Evolutionary conservation across 2,888 invertebrate species (phyloP), one percentile per base, ranked within the genome.

Genomic region (Protonemura montana): DNA sequence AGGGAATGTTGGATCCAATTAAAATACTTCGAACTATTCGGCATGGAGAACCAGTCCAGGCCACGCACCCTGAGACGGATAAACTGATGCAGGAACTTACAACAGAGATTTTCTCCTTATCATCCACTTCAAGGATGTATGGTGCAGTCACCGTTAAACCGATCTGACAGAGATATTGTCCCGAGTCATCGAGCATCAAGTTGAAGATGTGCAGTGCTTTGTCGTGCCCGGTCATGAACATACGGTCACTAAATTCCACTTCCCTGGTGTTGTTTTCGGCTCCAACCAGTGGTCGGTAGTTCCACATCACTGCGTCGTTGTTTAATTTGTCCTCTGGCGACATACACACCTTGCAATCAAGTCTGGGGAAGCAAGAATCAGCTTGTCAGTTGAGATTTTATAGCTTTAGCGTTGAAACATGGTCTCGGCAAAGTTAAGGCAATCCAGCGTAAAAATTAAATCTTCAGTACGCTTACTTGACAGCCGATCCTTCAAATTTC

Each of bases 81-180:
- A n/a, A n/a, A n/a, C n/a, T n/a, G n/a, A 59, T 59, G 78, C 26
- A 27, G 10, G 42, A n/a, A 89, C 90, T 90, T 42, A 93, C 92
- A 85, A 90, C 89, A 28, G 88, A 89, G 83, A 92, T 90, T 0
- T 90, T 90, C 77, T 93, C 92, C 0, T 91, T 89, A 41, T 91
- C 91, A 13, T 92, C 91, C 0, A 95, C 92, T 78, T 94, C 93
- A 81, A 95, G 89, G 88, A 93, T 92, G 87, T 93, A 92, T 5
- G 92, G 91, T 25, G 91, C 90, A 3, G 91, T 91, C 81, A 91
- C 87, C 2, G 91, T 90, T 85, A 91, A 90, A 13, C 92, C 93
- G 7, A 93, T 88, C 88, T 90, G 90, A 89, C 95, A 95, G 88
- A 92, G 90, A 89, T 94, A 95, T 86, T 93, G 91, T 0, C 94